Evolutionary conservation across 2,888 invertebrate species (phyloP).

Genomic region (Bembecia ichneumoniformis): DNA sequence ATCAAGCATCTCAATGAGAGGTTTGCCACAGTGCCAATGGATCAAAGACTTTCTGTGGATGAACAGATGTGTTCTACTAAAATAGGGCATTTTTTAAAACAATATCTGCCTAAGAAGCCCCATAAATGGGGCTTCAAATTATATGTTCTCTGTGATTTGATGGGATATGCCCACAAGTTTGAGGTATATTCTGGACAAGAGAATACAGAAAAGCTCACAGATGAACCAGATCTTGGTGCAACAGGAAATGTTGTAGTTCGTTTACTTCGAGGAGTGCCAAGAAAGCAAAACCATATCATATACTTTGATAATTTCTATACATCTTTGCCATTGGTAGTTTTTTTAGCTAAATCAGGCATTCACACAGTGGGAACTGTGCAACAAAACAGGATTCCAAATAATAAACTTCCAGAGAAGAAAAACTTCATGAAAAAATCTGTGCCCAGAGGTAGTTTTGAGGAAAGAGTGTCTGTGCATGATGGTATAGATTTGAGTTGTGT

Average conservation of each 20-base stretch:
- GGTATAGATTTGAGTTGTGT: constrained; percentile 25
- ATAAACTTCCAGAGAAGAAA: constrained; percentile 26
- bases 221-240: constrained; percentile 20
- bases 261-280: constrained; percentile 21
- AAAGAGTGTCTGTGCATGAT: constrained; percentile 5
- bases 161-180: constrained; percentile 18
- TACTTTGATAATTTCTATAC: constrained; percentile 13
- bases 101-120: constrained; percentile 20
- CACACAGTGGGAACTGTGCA: constrained; percentile 25
- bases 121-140: constrained; percentile 26
- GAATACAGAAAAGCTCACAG: constrained; percentile 19
- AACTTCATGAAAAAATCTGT: constrained; percentile 10
- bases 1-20: constrained; percentile 22
- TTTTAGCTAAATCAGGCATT: constrained; percentile 23
- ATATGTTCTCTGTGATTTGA: constrained; percentile 17
- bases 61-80: constrained; percentile 29
- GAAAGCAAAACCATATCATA: constrained; percentile 12
- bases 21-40: constrained; percentile 22
- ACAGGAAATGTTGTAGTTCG: constrained; percentile 20
- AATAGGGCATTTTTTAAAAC: constrained; percentile 20
- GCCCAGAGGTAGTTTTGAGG: constrained; percentile 10
- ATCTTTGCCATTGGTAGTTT: constrained; percentile 20
- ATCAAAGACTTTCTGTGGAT: constrained; percentile 23
- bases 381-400: constrained; percentile 25
- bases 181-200: constrained; percentile 29